These are phyloP conservation scores for Opisthocomus hoazin DNA, from an alignment of 2,113 vertebrate species.

Conservation along the genomic window DNA sequence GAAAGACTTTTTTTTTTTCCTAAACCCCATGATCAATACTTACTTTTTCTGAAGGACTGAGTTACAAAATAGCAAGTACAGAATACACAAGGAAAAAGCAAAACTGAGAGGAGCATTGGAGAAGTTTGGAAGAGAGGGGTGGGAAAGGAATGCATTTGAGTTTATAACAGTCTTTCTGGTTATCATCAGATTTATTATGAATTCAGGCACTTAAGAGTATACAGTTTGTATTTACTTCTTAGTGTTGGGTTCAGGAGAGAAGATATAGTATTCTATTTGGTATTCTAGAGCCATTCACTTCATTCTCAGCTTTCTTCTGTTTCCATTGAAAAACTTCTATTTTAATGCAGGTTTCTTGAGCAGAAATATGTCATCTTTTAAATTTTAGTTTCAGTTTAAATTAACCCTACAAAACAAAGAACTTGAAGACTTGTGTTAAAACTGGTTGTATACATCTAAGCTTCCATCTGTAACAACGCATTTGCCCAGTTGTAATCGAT, in stretches of 20 bases:
- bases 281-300: not conserved
- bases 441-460: not conserved
- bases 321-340: not conserved
- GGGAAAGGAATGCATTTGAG: accelerated
- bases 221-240: not conserved
- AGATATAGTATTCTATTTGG: not conserved
- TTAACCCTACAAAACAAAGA: not conserved
- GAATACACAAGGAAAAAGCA: not conserved
- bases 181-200: not conserved
- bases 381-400: not conserved
- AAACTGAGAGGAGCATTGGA: not conserved
- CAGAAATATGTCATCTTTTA: not conserved
- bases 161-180: not conserved
- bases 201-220: not conserved
- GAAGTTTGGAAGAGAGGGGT: not conserved
- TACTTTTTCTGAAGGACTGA: not conserved
- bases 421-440: not conserved
- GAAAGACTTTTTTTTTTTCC: not conserved
- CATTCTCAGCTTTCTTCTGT: not conserved
- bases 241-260: not conserved
- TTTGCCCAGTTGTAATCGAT: too few relatives aligned
- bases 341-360: not conserved
- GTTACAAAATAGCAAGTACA: not conserved
- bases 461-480: not conserved
- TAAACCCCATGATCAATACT: not conserved